These are phyloP conservation scores for Agrenia bidenticulata DNA, from an alignment of 2,888 invertebrate genomes.

Conservation along the genomic window DNA sequence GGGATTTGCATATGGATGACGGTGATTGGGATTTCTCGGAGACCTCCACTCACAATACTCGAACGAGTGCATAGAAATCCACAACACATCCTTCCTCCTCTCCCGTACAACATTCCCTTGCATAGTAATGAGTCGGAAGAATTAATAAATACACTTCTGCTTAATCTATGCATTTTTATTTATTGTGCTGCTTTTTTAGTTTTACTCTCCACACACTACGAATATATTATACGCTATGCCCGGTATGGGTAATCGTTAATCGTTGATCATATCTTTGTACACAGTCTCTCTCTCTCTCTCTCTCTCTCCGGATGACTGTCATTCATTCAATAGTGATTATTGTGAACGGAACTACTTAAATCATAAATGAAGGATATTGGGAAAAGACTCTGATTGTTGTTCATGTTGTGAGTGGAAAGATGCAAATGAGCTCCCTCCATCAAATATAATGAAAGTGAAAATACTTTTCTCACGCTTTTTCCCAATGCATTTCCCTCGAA, in stretches of 20 bases:
- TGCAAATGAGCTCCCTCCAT: slow-evolving; percentile 48
- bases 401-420: slow-evolving; percentile 22
- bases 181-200: too few species aligned
- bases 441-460: slow-evolving; percentile 40
- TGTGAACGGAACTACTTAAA: too few species aligned
- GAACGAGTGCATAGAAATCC: neutral
- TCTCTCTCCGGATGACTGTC: too few species aligned
- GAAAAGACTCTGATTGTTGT: slow-evolving; percentile 16
- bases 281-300: too few species aligned
- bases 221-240: too few species aligned
- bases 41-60: neutral
- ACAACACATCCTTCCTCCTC: too few species aligned
- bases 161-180: too few species aligned
- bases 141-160: slow-evolving; percentile 9
- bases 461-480: slow-evolving; percentile 18
- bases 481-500: slow-evolving; percentile 24
- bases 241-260: too few species aligned
- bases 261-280: too few species aligned
- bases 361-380: slow-evolving; percentile 2
- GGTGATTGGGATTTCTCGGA: slow-evolving; percentile 7
- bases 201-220: too few species aligned
- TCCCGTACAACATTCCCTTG: neutral
- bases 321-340: too few species aligned
- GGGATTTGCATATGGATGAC: slow-evolving; percentile 20
- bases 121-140: slow-evolving; percentile 11